Percentiles rank a stretch among this genome's conserved stretches.
Conservation (phyloP, 2,113 vertebrate genomes). For the Poeciliopsis turrubarensis region DNA sequence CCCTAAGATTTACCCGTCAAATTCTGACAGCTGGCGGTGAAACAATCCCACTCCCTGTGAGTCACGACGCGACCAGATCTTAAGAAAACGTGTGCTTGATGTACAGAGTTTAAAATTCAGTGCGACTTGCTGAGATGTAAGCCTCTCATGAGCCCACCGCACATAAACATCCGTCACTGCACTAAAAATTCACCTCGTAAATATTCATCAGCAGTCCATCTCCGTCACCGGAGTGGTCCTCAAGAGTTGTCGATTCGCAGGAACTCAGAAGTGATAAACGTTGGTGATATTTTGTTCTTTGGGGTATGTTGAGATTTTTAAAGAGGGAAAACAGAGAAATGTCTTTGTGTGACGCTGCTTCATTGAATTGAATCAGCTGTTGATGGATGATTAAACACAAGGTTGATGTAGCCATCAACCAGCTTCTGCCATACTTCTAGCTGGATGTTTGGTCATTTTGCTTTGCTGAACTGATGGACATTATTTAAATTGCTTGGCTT, state of each 20-base stretch:
- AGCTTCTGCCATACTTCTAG: no score
- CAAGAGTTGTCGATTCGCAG: neutral
- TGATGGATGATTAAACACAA: no score
- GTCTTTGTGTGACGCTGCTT: no score
- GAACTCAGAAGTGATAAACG: neutral
- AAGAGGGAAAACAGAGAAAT: no score
- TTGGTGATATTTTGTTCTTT: neutral
- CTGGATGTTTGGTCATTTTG: no score
- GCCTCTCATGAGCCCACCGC: neutral
- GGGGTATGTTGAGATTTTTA: no score
- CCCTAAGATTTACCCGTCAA: neutral
- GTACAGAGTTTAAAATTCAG: neutral
- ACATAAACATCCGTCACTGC: neutral
- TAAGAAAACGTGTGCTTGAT: neutral
- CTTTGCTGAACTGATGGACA: no score
- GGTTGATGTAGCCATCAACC: no score
- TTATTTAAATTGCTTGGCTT: no score
- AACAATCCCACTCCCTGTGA: slow-evolving; percentile 1
- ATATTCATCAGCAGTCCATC: neutral
- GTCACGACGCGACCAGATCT: neutral
- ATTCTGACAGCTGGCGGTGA: slow-evolving; percentile 9
- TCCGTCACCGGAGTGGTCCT: no score
- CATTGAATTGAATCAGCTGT: no score
- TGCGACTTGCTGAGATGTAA: neutral
- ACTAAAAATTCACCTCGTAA: neutral